Conservation (phyloP, 2,113 vertebrate species). For the Parus major region DNA sequence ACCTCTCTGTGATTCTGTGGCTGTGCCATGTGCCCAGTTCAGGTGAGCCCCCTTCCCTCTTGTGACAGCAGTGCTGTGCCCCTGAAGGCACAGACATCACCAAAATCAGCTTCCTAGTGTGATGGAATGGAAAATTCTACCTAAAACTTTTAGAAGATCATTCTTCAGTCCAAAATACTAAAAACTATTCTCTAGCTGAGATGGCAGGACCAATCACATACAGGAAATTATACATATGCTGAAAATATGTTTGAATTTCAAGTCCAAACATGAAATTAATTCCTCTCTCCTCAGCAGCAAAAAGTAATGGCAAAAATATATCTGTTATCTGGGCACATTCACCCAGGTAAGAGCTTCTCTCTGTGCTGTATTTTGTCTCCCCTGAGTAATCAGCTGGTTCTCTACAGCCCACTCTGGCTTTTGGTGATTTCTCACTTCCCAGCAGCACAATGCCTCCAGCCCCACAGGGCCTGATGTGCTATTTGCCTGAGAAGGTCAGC, state of each 20-base stretch:
- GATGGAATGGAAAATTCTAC: neutral
- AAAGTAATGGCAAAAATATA: neutral
- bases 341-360: constrained; percentile 27
- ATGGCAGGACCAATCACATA: rapidly evolving
- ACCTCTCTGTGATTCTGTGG: neutral
- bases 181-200: neutral
- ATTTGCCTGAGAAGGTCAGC: constrained; percentile 77
- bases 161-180: neutral
- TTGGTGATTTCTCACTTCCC: constrained; percentile 41
- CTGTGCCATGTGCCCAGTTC: neutral
- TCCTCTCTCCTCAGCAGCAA: neutral
- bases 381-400: neutral
- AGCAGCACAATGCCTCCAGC: neutral
- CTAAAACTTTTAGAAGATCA: rapidly evolving
- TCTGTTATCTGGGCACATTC: neutral
- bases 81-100: neutral
- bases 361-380: neutral
- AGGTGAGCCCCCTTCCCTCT: rapidly evolving
- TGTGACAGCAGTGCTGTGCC: too few species aligned
- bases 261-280: neutral
- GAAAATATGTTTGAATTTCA: neutral
- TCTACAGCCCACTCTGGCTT: neutral
- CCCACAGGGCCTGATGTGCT: neutral
- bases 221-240: neutral
- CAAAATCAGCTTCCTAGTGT: neutral